Evolutionary conservation across 1,140 invertebrate genomes (phyloP).

Genomic region (Drosophila bocqueti): DNA sequence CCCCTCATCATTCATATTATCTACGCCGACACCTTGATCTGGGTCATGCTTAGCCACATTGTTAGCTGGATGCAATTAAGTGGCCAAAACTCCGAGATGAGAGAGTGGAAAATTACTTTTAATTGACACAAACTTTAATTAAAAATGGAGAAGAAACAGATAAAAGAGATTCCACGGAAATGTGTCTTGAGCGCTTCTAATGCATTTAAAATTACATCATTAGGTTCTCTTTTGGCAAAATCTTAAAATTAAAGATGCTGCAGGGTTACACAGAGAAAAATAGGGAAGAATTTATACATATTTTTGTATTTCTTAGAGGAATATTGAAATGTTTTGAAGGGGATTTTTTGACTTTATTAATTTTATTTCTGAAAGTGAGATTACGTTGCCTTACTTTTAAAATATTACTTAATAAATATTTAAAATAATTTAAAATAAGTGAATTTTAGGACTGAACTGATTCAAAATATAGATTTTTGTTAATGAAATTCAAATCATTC

Average conservation of each 20-base stretch:
- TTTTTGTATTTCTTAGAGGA: too few species aligned
- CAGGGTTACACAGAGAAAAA: background rate
- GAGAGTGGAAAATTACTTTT: constrained; percentile 68
- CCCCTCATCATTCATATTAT: constrained; percentile 41
- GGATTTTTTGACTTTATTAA: too few species aligned
- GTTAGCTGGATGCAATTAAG: constrained; percentile 56
- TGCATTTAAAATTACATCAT: constrained; percentile 56
- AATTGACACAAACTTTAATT: constrained; percentile 70
- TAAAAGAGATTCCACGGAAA: constrained; percentile 33
- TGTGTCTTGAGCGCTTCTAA: constrained; percentile 24
- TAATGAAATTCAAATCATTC: background rate
- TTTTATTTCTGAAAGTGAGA: too few species aligned
- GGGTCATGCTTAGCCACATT: constrained; percentile 53
- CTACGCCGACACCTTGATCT: constrained; percentile 34
- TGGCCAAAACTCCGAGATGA: constrained; percentile 30
- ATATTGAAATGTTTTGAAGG: too few species aligned
- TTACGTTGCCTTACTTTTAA: too few species aligned
- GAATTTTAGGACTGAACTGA: too few species aligned
- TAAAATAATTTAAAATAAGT: background rate
- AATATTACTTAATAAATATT: too few species aligned
- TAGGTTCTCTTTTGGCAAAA: constrained; percentile 29
- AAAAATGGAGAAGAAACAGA: constrained; percentile 39
- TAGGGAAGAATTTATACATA: too few species aligned
- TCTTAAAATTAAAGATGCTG: constrained; percentile 2
- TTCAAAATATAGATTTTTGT: background rate